Base-by-base conservation (phyloP, 2,888 invertebrate species). In the Melanostoma scalare region DNA sequence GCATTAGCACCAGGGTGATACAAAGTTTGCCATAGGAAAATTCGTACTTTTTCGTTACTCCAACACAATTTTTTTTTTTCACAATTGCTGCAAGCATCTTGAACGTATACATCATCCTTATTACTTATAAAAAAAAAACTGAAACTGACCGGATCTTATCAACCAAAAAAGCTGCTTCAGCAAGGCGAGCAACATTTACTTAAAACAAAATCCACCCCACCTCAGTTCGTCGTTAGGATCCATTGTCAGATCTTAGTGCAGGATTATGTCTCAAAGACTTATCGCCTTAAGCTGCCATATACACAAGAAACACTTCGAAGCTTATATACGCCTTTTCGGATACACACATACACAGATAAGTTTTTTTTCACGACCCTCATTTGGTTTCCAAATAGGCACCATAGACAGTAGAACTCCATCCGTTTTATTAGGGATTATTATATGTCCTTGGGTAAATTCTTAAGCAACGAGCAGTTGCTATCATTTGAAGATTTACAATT, bases 181-280 rank as follows among this genome's bases (percentile, higher is more conserved):
- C 10, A 31, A 33, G 33, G 9, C n/a, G n/a, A 33, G 10, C 3
- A 44, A 5, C 38, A 38, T 30, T 50, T 48, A 2, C 48, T 38
- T 48, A 20, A 20, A 20, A 20, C 20, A 20, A 20, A 20, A 20
- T 20, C 20, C 20, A 20, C 20, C 20, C 20, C 20, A 20, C 30
- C 10, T 48, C 30, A 48, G 20, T 20, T 20, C 20, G 1, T 20
- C 20, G 20, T 20, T 20, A 63, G 63, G 63, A 63, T 63, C 48
- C 35, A 72, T 73, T 72, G 38, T 58, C 65, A 8, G 10, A 33
- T 46, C 65, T 80, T 56, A 71, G 52, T 44, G 71, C 6, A 6
- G 65, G 71, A 71, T 80, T 80, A 75, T 55, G 65, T 80, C 80
- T 56, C 65, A 67, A 71, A 53, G n/a, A 35, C 65, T 80, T 80